Base-by-base conservation (phyloP, 2,888 invertebrate genomes). In the Pegoplata infirma region DNA sequence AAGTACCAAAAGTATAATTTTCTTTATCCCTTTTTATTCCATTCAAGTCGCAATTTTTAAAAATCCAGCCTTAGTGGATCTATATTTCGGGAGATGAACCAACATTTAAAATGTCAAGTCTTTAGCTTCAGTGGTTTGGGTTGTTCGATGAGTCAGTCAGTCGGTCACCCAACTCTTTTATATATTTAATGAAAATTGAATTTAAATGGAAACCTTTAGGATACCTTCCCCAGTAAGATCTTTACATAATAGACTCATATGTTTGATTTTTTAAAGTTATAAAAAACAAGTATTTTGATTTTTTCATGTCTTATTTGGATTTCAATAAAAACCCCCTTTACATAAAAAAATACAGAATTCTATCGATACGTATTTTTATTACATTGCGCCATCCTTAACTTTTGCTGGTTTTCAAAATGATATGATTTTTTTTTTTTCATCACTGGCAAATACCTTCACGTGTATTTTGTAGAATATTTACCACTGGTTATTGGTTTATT, bases 401-500 rank as follows among this genome's bases (percentile, higher is more conserved):
- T 32, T 32, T 10, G 32, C n/a, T 49, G 49, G 19, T 56, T 68
- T 59, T 53, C 17, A 51, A 59, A 59, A 67, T 53, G 32, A 32
- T 51, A 46, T 19, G 47, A 46, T 40, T 63, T 40, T 58, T 23
- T 44, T 56, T 49, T 36, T 5, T 4, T 58, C n/a, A 68, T 40
- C 36, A 56, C n/a, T 71, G 46, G 25, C 59, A 68, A 63, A 73
- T 59, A 36, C 14, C 51, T 55, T 66, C 73, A 79, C 66, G 69
- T 74, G 51, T 56, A 56, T 64, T 55, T 32, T 44, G 23, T 46
- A 49, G 55, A 47, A 74, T 71, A 71, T 79, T 75, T 79, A 75
- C 61, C 55, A 63, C 75, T 72, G 71, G 67, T 75, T 79, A 74
- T 71, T 79, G 74, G 71, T 74, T 74, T 78, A 73, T 79, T 74